Evolutionary conservation across 2,888 invertebrate genomes (phyloP).

Genomic region (Ophion costatus): DNA sequence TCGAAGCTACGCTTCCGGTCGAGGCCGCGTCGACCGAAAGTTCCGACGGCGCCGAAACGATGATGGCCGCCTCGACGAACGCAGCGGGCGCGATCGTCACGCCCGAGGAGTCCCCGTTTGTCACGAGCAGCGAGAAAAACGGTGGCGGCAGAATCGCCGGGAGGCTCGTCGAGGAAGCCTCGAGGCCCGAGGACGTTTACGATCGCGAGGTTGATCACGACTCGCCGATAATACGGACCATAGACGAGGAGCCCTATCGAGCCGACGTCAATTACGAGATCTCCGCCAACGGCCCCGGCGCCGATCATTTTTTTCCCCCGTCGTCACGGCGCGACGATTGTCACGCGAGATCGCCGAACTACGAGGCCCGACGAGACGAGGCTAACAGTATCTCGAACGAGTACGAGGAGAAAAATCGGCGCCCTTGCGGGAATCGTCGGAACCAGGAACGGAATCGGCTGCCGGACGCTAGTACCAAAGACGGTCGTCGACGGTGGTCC

Average conservation of each 20-base stretch:
- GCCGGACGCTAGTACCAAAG: slow-evolving; percentile 68
- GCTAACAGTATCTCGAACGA: slow-evolving; percentile 78
- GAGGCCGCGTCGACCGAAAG: slow-evolving; percentile 14
- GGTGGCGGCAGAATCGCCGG: slow-evolving; percentile 32
- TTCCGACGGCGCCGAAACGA: slow-evolving; percentile 59
- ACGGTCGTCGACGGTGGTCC: slow-evolving; percentile 71
- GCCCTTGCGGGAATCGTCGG: slow-evolving; percentile 66
- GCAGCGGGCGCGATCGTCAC: slow-evolving; percentile 53
- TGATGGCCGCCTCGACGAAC: slow-evolving; percentile 67
- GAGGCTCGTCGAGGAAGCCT: neutral
- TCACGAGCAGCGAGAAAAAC: slow-evolving; percentile 23
- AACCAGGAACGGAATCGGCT: slow-evolving; percentile 35
- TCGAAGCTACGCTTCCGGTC: slow-evolving; percentile 1
- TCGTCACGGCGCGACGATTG: slow-evolving; percentile 42
- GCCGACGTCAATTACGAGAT: slow-evolving; percentile 11
- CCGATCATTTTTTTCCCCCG: neutral
- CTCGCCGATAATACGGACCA: slow-evolving; percentile 60
- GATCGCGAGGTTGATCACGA: slow-evolving; percentile 59
- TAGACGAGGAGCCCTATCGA: slow-evolving; percentile 55
- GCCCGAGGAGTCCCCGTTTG: neutral
- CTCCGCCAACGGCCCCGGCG: slow-evolving; percentile 1
- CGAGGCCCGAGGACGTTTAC: slow-evolving; percentile 37
- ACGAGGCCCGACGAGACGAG: slow-evolving; percentile 69
- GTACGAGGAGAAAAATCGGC: slow-evolving; percentile 74
- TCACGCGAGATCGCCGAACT: slow-evolving; percentile 72